phyloP scores from a whole-genome alignment of 23 tunicate species.

The Ciona savignyi region DNA sequence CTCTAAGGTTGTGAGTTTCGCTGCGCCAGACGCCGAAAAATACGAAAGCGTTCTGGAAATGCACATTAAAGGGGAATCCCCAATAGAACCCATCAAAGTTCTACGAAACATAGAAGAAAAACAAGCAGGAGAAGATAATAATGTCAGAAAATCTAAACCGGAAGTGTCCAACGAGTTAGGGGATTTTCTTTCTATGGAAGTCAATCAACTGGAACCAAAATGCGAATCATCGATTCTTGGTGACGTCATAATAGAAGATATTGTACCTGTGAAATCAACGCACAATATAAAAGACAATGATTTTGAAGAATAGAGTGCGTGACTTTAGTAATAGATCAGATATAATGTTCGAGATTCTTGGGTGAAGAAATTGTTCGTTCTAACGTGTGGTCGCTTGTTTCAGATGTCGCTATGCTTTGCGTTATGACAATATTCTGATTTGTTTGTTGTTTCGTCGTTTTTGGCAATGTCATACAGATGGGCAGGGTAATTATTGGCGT shows the following conservation, averaged over 20 bases:
- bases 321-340: too few relatives aligned
- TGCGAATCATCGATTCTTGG: not conserved
- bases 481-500: too few relatives aligned
- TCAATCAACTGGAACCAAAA: not conserved
- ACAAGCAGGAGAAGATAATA: not conserved
- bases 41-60: slow-evolving; percentile 42
- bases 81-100: not conserved
- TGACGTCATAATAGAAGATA: not conserved
- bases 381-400: too few relatives aligned
- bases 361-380: too few relatives aligned
- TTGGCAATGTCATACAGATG: too few relatives aligned
- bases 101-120: not conserved
- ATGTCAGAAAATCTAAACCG: not conserved
- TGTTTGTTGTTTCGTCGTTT: too few relatives aligned
- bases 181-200: not conserved
- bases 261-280: not conserved
- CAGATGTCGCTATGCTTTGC: too few relatives aligned
- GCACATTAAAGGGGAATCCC: slow-evolving; percentile 8
- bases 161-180: not conserved
- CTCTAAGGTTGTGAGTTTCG: not conserved
- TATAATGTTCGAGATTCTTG: too few relatives aligned
- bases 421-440: too few relatives aligned
- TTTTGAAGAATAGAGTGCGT: not conserved
- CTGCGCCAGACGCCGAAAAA: slow-evolving; percentile 21
- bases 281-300: not conserved